phyloP scores from a whole-genome alignment of 2,888 invertebrate species.

The Anaspis maculata region DNA sequence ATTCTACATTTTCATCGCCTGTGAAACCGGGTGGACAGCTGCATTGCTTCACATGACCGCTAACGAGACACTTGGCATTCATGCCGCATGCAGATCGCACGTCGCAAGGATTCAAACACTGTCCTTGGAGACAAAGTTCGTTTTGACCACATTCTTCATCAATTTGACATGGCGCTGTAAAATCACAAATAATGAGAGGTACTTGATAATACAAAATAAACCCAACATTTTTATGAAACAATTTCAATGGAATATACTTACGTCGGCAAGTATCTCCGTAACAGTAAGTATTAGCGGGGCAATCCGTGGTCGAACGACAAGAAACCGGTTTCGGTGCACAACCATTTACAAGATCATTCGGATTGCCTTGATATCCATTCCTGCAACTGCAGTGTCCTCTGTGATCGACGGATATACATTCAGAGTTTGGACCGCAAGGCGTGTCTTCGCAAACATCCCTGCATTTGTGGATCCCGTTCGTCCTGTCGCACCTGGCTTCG shows the following conservation, averaged over 20 bases:
- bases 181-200: slow-evolving; percentile 19
- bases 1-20: slow-evolving; percentile 75
- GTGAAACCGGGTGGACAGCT: slow-evolving; percentile 79
- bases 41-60: slow-evolving; percentile 69
- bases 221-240: neutral
- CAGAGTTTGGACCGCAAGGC: slow-evolving; percentile 74
- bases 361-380: slow-evolving; percentile 68
- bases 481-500: slow-evolving; percentile 66
- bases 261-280: slow-evolving; percentile 74
- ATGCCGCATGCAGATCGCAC: slow-evolving; percentile 72
- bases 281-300: slow-evolving; percentile 72
- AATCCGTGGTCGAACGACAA: slow-evolving; percentile 65
- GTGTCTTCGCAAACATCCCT: slow-evolving; percentile 72
- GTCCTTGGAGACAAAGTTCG: slow-evolving; percentile 75
- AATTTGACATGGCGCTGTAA: slow-evolving; percentile 62
- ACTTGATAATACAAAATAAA: neutral
- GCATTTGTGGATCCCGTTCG: slow-evolving; percentile 70
- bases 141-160: slow-evolving; percentile 70
- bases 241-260: too few relatives aligned
- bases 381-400: slow-evolving; percentile 71
- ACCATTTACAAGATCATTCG: slow-evolving; percentile 58
- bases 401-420: slow-evolving; percentile 71
- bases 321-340: slow-evolving; percentile 67
- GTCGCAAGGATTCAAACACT: slow-evolving; percentile 74
- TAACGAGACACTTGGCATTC: slow-evolving; percentile 68